phyloP scores from a whole-genome alignment of 2,888 invertebrate genomes.

The Oscheius myriophilus region DNA sequence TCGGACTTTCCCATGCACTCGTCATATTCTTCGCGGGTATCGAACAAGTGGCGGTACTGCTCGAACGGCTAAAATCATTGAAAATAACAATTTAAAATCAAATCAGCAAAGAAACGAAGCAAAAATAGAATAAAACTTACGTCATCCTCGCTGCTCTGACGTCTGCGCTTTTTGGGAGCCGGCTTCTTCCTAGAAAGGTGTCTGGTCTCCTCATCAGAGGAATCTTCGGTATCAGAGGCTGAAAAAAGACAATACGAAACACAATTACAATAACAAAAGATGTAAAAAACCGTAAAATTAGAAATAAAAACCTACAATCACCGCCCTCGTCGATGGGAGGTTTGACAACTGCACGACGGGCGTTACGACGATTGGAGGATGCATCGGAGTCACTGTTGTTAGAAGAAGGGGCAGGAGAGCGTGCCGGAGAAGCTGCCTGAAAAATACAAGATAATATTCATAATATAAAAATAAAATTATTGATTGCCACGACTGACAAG shows the following conservation, averaged over 20 bases:
- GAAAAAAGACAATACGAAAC: not conserved
- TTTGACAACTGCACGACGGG: not conserved
- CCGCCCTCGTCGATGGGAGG: not conserved
- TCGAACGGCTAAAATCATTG: slow-evolving; percentile 31
- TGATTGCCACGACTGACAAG: not conserved
- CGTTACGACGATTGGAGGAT: not conserved
- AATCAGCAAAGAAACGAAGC: not conserved
- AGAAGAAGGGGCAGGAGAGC: not conserved
- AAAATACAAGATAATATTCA: not conserved
- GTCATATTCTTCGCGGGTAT: slow-evolving; percentile 91
- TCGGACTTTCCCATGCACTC: slow-evolving; percentile 91
- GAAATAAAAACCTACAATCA: not conserved
- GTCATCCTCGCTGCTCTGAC: not conserved
- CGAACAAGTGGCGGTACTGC: slow-evolving; percentile 79
- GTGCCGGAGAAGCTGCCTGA: not conserved
- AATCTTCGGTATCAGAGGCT: not conserved
- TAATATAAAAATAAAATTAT: not conserved
- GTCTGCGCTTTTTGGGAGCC: not conserved
- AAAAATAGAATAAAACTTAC: not conserved
- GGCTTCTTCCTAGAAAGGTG: not conserved
- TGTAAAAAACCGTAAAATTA: not conserved
- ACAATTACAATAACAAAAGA: not conserved
- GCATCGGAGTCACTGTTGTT: not conserved
- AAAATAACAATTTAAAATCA: slow-evolving; percentile 2
- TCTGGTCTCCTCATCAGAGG: slow-evolving; percentile 1